Percentiles rank a stretch among this genome's conserved stretches.
Evolutionary conservation across 1,140 invertebrate species (phyloP).

Genomic region (Zaprionus ornatus): DNA sequence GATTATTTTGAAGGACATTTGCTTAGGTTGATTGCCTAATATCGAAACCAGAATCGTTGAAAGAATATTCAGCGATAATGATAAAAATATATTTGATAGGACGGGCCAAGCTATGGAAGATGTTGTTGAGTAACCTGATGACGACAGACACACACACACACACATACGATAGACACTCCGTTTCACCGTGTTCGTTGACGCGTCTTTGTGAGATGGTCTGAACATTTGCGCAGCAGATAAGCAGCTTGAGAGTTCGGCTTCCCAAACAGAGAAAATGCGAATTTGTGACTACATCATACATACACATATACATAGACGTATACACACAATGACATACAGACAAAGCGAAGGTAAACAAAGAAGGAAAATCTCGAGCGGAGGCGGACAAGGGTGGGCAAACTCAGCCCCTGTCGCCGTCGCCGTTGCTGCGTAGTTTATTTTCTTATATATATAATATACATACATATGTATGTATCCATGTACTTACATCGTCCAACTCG

Average conservation of each 20-base stretch:
- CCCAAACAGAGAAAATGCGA: slow-evolving; percentile 35
- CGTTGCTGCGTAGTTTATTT: slow-evolving; percentile 61
- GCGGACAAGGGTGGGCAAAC: background rate
- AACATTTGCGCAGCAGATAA: slow-evolving; percentile 78
- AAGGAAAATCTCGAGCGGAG: slow-evolving; percentile 33
- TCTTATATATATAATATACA: background rate
- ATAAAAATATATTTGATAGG: slow-evolving; percentile 15
- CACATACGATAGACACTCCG: background rate
- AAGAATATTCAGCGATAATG: slow-evolving; percentile 38
- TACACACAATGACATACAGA: slow-evolving; percentile 3
- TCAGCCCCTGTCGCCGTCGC: slow-evolving; percentile 15
- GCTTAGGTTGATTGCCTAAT: slow-evolving; percentile 63
- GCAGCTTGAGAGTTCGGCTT: slow-evolving; percentile 53
- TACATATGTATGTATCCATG: background rate
- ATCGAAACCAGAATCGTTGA: slow-evolving; percentile 20
- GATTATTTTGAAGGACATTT: slow-evolving; percentile 80
- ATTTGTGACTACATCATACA: slow-evolving; percentile 13
- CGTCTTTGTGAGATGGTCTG: slow-evolving; percentile 32
- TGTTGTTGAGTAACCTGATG: slow-evolving; percentile 57
- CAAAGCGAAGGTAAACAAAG: slow-evolving; percentile 53
- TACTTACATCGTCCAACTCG: slow-evolving; percentile 90
- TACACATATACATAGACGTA: background rate
- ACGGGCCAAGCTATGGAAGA: background rate
- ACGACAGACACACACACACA: slow-evolving; percentile 39
- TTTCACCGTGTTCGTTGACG: slow-evolving; percentile 13